Percentiles rank a stretch among this genome's conserved stretches.
These are phyloP conservation scores for Brachionus koreanus DNA, from an alignment of 1,140 invertebrate genomes.

Conservation along the genomic window DNA sequence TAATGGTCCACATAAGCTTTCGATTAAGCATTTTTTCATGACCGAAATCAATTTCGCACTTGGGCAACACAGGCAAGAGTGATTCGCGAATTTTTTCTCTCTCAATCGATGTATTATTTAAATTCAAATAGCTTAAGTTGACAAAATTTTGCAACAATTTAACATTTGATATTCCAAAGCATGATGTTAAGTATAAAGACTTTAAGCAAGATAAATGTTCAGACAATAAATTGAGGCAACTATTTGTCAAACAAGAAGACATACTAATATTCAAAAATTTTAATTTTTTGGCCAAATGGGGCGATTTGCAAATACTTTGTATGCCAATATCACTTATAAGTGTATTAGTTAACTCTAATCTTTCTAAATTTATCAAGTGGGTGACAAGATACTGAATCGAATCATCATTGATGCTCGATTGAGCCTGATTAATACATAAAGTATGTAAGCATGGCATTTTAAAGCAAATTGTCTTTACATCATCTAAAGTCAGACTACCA, in stretches of 20 bases:
- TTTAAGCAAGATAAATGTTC: constrained; percentile 11
- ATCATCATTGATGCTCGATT: constrained; percentile 24
- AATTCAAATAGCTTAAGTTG: constrained; percentile 33
- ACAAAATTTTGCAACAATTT: constrained; percentile 24
- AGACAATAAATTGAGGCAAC: not conserved
- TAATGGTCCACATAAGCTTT: constrained; percentile 41
- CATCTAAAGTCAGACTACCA: not conserved
- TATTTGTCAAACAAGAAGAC: constrained; percentile 40
- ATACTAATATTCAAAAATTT: constrained; percentile 35
- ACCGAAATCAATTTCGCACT: constrained; percentile 41
- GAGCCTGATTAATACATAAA: constrained; percentile 20
- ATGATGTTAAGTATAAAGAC: constrained; percentile 30
- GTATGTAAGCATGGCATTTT: constrained; percentile 25
- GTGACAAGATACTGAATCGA: not conserved
- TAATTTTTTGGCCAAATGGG: constrained; percentile 15
- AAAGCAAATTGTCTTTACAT: not conserved
- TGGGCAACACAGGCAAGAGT: constrained; percentile 16
- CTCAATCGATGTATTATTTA: constrained; percentile 43
- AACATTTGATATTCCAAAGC: constrained; percentile 42
- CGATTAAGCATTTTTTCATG: constrained; percentile 42
- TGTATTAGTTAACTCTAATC: constrained; percentile 28
- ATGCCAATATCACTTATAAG: constrained; percentile 2
- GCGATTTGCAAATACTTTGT: not conserved
- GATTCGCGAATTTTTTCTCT: not conserved
- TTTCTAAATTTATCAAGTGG: not conserved